Evolutionary conservation across 2,888 invertebrate species (phyloP).

Genomic region (Lepidocyrtoides sp.): DNA sequence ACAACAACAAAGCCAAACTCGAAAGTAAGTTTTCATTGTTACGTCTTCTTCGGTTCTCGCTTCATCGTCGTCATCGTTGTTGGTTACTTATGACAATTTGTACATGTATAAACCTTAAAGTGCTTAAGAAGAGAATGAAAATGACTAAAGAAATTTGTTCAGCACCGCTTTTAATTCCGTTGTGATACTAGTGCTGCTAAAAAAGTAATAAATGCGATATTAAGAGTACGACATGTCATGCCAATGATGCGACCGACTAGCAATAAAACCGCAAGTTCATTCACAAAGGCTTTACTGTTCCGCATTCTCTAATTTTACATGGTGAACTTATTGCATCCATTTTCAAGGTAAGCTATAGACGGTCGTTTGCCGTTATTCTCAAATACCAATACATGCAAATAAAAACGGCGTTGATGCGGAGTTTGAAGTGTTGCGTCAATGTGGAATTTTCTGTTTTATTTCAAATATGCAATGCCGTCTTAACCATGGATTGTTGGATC

Average conservation of each 20-base stretch:
- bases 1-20: not conserved
- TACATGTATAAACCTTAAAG: not conserved
- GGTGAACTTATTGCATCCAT: not conserved
- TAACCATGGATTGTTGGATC: no score
- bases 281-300: not conserved
- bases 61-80: not conserved
- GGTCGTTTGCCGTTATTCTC: not conserved
- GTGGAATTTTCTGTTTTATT: not conserved
- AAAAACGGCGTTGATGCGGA: no score
- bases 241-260: not conserved
- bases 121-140: slow-evolving; percentile 1
- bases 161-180: not conserved
- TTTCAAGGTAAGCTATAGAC: slow-evolving; percentile 5
- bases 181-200: not conserved
- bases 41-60: not conserved
- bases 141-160: slow-evolving; percentile 41
- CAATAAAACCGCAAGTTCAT: not conserved
- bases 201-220: slow-evolving; percentile 22
- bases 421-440: not conserved
- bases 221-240: slow-evolving; percentile 3
- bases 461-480: no score
- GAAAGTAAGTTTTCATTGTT: slow-evolving; percentile 18
- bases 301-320: not conserved
- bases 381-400: not conserved
- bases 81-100: not conserved